Evolutionary conservation across 2,113 vertebrate genomes (phyloP), one percentile per base, ranked within the genome.

Genomic region (Castor canadensis): DNA sequence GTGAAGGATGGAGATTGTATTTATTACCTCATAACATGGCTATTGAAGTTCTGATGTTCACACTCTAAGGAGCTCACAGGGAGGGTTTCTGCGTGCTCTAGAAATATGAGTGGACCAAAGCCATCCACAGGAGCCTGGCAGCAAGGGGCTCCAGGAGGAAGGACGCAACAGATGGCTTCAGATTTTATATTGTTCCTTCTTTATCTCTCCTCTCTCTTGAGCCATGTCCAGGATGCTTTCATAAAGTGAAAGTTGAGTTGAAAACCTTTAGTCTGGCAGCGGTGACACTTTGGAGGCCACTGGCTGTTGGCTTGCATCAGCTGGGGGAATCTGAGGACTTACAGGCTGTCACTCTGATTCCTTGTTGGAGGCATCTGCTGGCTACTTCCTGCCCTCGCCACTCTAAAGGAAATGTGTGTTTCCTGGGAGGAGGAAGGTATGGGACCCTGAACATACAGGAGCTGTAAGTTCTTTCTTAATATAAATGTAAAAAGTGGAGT

Each of bases 361-460:
- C 96, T 96, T 95, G 97, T 96, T 96, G 58, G 95, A 97, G 87
- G 95, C 94, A 94, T 94, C 97, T 92, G 94, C 91, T 91, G 95
- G 96, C 90, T 96, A 86, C 89, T 91, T 97, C 96, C 95, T 97
- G 91, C 93, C 92, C 97, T 95, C 0, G 0, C 83, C 92, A 95
- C 88, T 97, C 93, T 96, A 87, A 97, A 97, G 92, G 91, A 97
- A 98, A 96, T 89, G 95, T 89, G 80, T 84, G 88, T 95, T 98
- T 97, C 88, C 88, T 95, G 95, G 97, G 97, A 97, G 93, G 97
- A 97, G 96, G 88, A 86, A 96, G 60, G 0, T 0, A 67, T 92
- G 91, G 87, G 89, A 84, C 95, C 93, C 62, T 79, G 93, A 93
- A 95, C 90, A 95, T 28, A 89, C 91, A 84, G 96, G 96, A 96